A percentile compares a stretch with the other conserved stretches of the same genome.
Conservation (phyloP, 2,113 vertebrate species). For the Butastur rufipennis region DNA sequence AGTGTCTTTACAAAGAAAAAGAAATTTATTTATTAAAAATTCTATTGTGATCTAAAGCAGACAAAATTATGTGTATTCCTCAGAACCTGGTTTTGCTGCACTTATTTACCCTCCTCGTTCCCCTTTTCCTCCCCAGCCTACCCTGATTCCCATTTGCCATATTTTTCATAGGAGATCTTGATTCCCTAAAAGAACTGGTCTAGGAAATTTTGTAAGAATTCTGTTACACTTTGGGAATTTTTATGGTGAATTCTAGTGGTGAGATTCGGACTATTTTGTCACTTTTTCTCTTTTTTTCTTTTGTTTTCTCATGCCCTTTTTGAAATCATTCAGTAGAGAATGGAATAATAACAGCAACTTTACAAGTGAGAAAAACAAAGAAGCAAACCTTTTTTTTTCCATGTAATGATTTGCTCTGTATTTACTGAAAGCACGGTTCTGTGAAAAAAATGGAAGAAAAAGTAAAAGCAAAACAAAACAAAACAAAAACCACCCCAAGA, state of each 20-base stretch:
- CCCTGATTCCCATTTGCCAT: conserved; percentile 62
- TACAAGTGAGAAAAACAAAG: conserved; percentile 72
- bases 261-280: conserved; percentile 82
- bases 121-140: conserved; percentile 27
- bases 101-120: conserved; percentile 74
- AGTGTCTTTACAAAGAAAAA: conserved; percentile 99
- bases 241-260: conserved; percentile 86
- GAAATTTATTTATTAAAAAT: conserved; percentile 99
- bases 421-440: conserved; percentile 77
- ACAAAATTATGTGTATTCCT: conserved; percentile 92
- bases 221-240: conserved; percentile 81
- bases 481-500: conserved; percentile 62
- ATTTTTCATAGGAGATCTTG: conserved; percentile 76
- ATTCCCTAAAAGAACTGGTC: conserved; percentile 72
- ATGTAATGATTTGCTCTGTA: conserved; percentile 88
- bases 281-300: conserved; percentile 53
- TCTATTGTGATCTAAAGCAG: conserved; percentile 97
- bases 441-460: conserved; percentile 76
- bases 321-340: conserved; percentile 77
- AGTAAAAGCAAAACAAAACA: neutral
- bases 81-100: conserved; percentile 91
- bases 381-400: conserved; percentile 81
- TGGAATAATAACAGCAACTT: conserved; percentile 90
- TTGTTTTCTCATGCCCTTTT: conserved; percentile 75
- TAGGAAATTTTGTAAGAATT: conserved; percentile 83